Conservation (phyloP, 2,113 vertebrate genomes). For the Turdus rufiventris region DNA sequence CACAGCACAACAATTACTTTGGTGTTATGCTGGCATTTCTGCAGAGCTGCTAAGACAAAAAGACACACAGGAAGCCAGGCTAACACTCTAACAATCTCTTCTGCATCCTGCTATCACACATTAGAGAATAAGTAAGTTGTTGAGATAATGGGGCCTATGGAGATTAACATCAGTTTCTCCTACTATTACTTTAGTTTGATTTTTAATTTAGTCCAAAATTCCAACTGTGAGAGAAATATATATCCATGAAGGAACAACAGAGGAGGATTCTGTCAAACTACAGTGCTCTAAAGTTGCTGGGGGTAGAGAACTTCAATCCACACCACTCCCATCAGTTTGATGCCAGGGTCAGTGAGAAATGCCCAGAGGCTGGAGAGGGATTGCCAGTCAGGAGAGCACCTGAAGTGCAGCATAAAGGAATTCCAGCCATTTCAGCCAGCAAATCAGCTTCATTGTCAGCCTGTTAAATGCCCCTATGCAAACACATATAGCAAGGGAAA, state of each 20-base stretch:
- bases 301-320: neutral
- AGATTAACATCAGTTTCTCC: conserved; percentile 10
- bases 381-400: neutral
- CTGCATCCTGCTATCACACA: neutral
- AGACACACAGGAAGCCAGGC: neutral
- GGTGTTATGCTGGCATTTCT: neutral
- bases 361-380: neutral
- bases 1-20: conserved; percentile 23
- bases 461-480: neutral
- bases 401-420: neutral
- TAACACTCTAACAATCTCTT: neutral
- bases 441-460: neutral
- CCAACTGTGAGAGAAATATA: neutral
- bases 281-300: neutral
- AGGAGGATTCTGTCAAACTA: neutral
- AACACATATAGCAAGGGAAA: neutral
- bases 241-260: neutral
- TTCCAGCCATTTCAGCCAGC: neutral
- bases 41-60: neutral
- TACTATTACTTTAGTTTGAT: neutral
- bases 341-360: neutral
- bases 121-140: neutral
- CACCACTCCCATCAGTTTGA: neutral
- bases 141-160: conserved; percentile 6
- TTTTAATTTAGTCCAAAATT: neutral